A percentile compares a stretch with the other conserved stretches of the same genome.
Conservation (phyloP, 2,113 vertebrate genomes). For the Pithys albifrons region DNA sequence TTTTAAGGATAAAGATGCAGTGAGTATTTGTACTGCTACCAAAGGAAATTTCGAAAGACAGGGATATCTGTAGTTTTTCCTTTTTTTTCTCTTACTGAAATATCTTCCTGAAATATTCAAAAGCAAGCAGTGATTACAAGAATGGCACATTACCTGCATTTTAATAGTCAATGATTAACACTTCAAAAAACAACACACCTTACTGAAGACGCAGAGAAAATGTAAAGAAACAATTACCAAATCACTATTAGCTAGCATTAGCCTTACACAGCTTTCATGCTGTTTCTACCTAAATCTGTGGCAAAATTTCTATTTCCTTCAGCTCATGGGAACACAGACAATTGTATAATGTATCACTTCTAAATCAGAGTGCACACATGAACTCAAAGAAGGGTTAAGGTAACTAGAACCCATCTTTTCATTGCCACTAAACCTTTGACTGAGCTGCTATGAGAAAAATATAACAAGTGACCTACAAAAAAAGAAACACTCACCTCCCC, state of each 20-base stretch:
- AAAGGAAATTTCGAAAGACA: neutral
- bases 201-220: neutral
- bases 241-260: neutral
- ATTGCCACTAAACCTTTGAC: neutral
- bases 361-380: neutral
- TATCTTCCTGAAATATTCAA: neutral
- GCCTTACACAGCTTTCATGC: neutral
- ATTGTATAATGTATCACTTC: accelerated
- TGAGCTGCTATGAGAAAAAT: neutral
- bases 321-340: neutral
- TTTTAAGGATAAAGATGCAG: neutral
- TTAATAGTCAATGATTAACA: neutral
- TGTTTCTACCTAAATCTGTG: neutral
- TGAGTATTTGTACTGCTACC: neutral
- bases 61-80: neutral
- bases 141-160: neutral
- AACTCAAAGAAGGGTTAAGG: neutral
- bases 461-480: neutral
- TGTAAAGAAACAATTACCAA: neutral
- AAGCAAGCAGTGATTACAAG: neutral
- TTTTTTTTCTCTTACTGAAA: neutral
- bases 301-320: neutral
- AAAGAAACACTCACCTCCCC: constrained; percentile 80
- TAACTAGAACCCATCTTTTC: neutral
- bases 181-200: neutral